Base-by-base conservation (phyloP, 2,888 invertebrate species). In the Sisyra terminalis region DNA sequence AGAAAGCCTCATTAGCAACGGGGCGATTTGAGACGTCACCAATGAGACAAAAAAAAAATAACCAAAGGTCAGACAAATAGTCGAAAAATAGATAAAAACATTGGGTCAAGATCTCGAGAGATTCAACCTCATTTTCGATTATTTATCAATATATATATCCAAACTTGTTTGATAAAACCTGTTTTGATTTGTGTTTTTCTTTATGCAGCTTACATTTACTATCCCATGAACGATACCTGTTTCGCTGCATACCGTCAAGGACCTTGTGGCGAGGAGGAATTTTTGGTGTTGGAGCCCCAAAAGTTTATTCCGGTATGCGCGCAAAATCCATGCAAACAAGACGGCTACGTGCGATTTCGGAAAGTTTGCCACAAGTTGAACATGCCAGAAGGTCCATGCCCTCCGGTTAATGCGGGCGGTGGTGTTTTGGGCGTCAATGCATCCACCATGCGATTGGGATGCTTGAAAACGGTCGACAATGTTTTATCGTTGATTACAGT, bases 181-280 rank as follows among this genome's bases (percentile, higher is more conserved):
- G 24, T 3, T 24, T 24, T 24, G 24, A 24, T 24, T 24, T 3
- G 3, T 24, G 24, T 24, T 24, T 24, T 24, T 32, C 15, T 46
- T 40, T 42, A 60, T 63, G 49, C 56, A 74, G 74, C 67, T 6
- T 66, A 61, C 50, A 47, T 79, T 16, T 82, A 73, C 53, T 70
- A 79, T 51, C 74, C 78, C 2, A 54, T 61, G 16, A 65, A 67
- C 1, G 68, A 77, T 49, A 59, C 59, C 6, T 83, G 83, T 50
- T 71, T 73, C 61, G 66, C 70, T 39, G 73, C 75, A 0, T 80
- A 69, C 52, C 63, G 65, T 31, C 68, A 64, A 53, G 83, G 82
- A 0, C 82, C 82, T 0, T 83, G 83, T 51, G 48, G 53, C 1
- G 41, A 51, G 0, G 63, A 64, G 1, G 54, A 76, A 43, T 72